Evolutionary conservation across 2,888 invertebrate genomes (phyloP), one percentile per base, ranked within the genome.

Genomic region (Spialia ferax): DNA sequence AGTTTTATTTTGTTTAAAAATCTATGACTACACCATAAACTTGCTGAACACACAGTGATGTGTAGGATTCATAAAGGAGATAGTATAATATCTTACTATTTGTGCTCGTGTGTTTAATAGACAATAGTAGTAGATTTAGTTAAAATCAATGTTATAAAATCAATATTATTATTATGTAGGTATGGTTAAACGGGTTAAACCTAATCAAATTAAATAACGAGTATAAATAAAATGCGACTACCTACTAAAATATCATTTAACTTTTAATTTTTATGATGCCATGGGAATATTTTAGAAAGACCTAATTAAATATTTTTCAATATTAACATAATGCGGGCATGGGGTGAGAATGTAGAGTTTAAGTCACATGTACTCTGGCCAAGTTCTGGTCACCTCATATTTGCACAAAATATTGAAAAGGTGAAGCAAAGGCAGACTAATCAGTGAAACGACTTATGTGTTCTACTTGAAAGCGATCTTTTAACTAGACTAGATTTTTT

Each of bases 51-150:
- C 13, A 23, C 22, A 50, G 50, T 50, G 6, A 18, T 22, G 22
- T 50, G 26, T 52, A 26, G 26, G 23, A 23, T 3, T 26, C 26
- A 50, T 50, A 42, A 42, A 48, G 26, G 29, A 63, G 50, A n/a
- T 45, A 11, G 26, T n/a, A n/a, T n/a, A 54, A 26, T 42, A 42
- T 55, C 11, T 29, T 38, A 54, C 42, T 63, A 55, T 55, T 48
- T 63, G 63, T 63, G 63, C 63, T 63, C 11, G 7, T 6, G 63
- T 63, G 63, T 42, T 55, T 29, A 62, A 52, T 52, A 45, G 42
- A 56, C 55, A 63, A 63, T 26, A 63, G 10, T 63, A 52, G 42
- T 10, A 10, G 35, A 11, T 35, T 4, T 26, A 5, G 10, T n/a
- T n/a, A n/a, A n/a, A n/a, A n/a, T n/a, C n/a, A n/a, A 62, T 48